phyloP scores from a whole-genome alignment of 2,797 vertebrate genomes.

The Echiichthys vipera region DNA sequence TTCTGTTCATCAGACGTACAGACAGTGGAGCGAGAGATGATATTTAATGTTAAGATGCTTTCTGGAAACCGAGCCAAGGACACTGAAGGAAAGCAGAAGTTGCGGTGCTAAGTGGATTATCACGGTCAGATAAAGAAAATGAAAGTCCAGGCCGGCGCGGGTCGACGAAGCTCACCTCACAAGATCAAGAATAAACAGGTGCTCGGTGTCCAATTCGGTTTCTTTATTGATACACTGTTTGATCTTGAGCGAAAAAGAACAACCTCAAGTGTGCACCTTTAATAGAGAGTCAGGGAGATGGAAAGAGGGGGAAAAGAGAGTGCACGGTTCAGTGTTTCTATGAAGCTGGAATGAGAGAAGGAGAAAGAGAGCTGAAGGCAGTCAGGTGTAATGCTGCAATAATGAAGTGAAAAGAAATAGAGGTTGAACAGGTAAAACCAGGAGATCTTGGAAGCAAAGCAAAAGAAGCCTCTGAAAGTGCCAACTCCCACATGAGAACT shows the following conservation, averaged over 20 bases:
- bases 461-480: slow-evolving; percentile 18
- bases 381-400: slow-evolving; percentile 65
- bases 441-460: slow-evolving; percentile 12
- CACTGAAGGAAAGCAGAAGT: slow-evolving; percentile 43
- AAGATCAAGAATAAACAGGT: slow-evolving; percentile 59
- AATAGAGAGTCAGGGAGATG: slow-evolving; percentile 35
- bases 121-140: slow-evolving; percentile 54
- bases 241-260: slow-evolving; percentile 45
- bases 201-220: slow-evolving; percentile 35
- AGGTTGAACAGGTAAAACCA: slow-evolving; percentile 28
- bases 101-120: slow-evolving; percentile 62
- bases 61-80: slow-evolving; percentile 51
- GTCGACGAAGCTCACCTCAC: slow-evolving; percentile 16
- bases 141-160: slow-evolving; percentile 42
- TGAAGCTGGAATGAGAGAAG: slow-evolving; percentile 49
- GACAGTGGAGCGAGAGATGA: slow-evolving; percentile 30
- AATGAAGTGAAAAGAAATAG: slow-evolving; percentile 39
- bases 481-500: slow-evolving; percentile 14
- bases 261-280: slow-evolving; percentile 20
- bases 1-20: slow-evolving; percentile 7
- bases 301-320: slow-evolving; percentile 23
- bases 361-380: slow-evolving; percentile 44
- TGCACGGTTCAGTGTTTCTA: slow-evolving; percentile 39
- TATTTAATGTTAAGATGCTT: slow-evolving; percentile 54
- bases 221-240: slow-evolving; percentile 26